phyloP scores from a whole-genome alignment of 2,113 vertebrate genomes.

The Misgurnus mizolepis region DNA sequence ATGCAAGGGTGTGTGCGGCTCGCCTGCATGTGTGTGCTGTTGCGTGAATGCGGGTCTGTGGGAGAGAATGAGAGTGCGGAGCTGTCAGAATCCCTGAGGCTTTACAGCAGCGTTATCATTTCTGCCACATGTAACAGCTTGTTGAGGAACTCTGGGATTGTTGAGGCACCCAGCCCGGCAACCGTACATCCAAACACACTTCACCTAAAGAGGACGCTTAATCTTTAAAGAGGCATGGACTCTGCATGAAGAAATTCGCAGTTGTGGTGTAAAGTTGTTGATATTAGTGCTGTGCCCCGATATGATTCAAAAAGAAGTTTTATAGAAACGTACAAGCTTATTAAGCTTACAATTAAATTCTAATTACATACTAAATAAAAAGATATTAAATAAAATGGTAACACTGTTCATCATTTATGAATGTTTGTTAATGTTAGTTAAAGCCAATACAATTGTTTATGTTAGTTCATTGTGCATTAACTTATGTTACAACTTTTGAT shows the following conservation, averaged over 20 bases:
- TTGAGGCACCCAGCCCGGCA: not conserved
- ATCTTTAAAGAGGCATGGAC: not conserved
- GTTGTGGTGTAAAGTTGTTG: constrained; percentile 12
- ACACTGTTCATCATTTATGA: no score
- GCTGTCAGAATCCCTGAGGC: constrained; percentile 29
- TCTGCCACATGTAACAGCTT: constrained; percentile 38
- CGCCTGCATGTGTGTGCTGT: constrained; percentile 8
- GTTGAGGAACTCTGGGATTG: constrained; percentile 15
- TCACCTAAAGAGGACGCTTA: constrained; percentile 4
- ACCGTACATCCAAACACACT: not conserved
- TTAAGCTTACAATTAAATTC: not conserved
- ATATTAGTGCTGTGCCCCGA: not conserved
- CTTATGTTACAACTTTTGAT: no score
- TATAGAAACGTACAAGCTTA: not conserved
- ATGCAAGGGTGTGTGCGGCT: constrained; percentile 30
- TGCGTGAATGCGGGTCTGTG: constrained; percentile 8
- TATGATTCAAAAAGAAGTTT: not conserved
- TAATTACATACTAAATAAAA: not conserved
- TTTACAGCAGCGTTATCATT: constrained; percentile 22
- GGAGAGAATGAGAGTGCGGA: constrained; percentile 32
- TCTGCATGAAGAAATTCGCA: not conserved
- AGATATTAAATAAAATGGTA: not conserved
- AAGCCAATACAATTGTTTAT: no score
- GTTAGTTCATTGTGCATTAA: no score
- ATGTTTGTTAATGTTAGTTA: no score